Evolutionary conservation across 2,888 invertebrate genomes (phyloP).

Genomic region (Lasioglossum morio): DNA sequence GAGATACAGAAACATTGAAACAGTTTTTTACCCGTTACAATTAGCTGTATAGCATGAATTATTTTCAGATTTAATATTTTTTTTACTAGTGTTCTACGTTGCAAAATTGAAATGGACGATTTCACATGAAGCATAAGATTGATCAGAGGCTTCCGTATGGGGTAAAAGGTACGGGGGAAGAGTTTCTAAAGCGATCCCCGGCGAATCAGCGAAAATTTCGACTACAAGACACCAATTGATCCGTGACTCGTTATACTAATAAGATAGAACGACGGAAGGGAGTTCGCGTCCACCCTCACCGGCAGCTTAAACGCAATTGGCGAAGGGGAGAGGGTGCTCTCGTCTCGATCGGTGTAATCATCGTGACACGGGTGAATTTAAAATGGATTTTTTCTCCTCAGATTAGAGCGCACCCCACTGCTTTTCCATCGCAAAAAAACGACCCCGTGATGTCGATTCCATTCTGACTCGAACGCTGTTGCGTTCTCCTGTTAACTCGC

Average conservation of each 20-base stretch:
- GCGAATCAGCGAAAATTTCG: constrained; percentile 58
- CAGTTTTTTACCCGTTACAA: background rate
- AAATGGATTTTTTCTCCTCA: constrained; percentile 40
- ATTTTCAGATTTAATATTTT: too few relatives aligned
- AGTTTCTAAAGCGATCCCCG: constrained; percentile 34
- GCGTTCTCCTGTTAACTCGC: constrained; percentile 7
- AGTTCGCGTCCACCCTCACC: constrained; percentile 25
- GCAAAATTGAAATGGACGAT: background rate
- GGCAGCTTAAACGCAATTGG: constrained; percentile 44
- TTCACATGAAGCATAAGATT: background rate
- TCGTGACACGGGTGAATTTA: constrained; percentile 58
- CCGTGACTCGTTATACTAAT: constrained; percentile 64
- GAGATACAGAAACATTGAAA: background rate
- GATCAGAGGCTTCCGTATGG: background rate
- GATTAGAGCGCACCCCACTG: constrained; percentile 31
- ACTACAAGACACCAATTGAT: constrained; percentile 48
- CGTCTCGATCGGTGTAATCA: constrained; percentile 45
- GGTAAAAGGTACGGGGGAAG: background rate
- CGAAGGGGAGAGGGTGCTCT: constrained; percentile 17
- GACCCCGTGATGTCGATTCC: constrained; percentile 25
- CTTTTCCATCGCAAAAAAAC: constrained; percentile 15
- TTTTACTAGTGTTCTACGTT: background rate
- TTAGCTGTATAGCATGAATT: too few relatives aligned
- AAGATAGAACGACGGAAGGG: constrained; percentile 49
- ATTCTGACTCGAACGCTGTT: constrained; percentile 11